These are phyloP conservation scores for Xenentodon cancila DNA, from an alignment of 2,797 vertebrate genomes.

Conservation along the genomic window DNA sequence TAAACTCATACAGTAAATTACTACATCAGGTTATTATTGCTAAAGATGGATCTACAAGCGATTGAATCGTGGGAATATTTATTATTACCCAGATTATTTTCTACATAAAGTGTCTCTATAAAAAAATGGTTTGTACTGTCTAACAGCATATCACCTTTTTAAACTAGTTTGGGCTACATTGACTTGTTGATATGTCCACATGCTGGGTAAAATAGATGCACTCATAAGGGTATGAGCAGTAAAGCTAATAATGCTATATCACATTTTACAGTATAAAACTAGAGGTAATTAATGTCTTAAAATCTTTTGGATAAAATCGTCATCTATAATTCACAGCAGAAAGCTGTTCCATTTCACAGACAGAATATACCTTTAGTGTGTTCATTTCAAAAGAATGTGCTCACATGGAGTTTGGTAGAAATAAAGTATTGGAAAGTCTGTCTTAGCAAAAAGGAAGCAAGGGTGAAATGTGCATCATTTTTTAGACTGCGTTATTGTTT, in stretches of 20 bases:
- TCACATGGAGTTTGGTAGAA: constrained; percentile 10
- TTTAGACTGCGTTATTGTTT: constrained; percentile 65
- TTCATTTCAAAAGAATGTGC: too few relatives aligned
- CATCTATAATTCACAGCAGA: not conserved
- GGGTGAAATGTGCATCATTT: constrained; percentile 62
- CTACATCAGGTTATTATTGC: too few relatives aligned
- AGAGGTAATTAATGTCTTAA: not conserved
- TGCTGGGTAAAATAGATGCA: not conserved
- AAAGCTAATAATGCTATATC: too few relatives aligned
- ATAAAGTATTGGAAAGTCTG: constrained; percentile 17
- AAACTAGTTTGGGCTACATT: not conserved
- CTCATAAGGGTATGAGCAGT: not conserved
- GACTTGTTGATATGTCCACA: constrained; percentile 3
- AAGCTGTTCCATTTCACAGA: constrained; percentile 3
- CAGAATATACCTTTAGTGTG: not conserved
- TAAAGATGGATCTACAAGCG: too few relatives aligned
- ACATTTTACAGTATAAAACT: too few relatives aligned
- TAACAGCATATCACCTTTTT: constrained; percentile 15
- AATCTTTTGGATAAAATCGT: not conserved
- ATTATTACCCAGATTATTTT: too few relatives aligned
- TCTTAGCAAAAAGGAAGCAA: constrained; percentile 49
- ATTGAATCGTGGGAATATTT: too few relatives aligned
- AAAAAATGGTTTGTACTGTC: not conserved
- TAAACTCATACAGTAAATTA: too few relatives aligned
- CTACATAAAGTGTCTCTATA: too few relatives aligned